These are phyloP conservation scores for Lapara coniferarum DNA, from an alignment of 2,888 invertebrate genomes.

Conservation along the genomic window DNA sequence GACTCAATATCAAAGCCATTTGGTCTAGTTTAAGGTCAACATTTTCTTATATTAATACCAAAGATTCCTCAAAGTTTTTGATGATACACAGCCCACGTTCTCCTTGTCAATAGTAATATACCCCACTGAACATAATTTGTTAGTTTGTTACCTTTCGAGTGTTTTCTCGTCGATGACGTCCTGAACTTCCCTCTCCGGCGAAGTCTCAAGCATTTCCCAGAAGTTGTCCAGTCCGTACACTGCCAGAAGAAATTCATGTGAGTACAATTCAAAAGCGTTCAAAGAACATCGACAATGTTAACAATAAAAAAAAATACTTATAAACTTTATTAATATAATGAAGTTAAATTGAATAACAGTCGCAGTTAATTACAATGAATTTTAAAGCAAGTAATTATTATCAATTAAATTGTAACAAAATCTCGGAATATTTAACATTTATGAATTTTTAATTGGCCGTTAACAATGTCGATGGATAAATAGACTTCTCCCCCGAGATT, in stretches of 20 bases:
- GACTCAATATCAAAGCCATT: no score
- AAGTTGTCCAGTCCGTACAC: conserved; percentile 78
- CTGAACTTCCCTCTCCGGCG: conserved; percentile 67
- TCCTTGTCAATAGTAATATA: no score
- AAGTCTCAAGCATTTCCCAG: conserved; percentile 72
- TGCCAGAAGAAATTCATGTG: conserved; percentile 44
- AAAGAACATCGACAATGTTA: conserved; percentile 10
- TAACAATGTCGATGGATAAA: conserved; percentile 23
- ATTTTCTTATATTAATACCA: no score
- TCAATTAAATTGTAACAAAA: background rate
- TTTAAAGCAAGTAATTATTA: background rate
- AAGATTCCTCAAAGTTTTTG: no score
- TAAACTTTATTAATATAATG: no score
- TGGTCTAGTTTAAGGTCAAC: no score
- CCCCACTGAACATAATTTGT: background rate
- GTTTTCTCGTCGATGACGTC: conserved; percentile 68
- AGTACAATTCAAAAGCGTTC: background rate
- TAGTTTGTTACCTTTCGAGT: conserved; percentile 66
- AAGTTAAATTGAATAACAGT: no score
- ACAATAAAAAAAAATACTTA: background rate
- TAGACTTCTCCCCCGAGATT: background rate
- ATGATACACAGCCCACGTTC: no score
- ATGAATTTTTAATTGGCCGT: background rate
- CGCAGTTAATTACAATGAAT: no score
- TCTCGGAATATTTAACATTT: background rate